These are phyloP conservation scores for cattle (Bos taurus) DNA, from an alignment of 2,113 vertebrate species.

Conservation along the genomic window ARS-UCD2.0 NC_037339.1:86472001-86472500, in stretches of 20 bases:
- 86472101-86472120: fast-evolving
- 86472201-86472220: background rate
- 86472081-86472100: background rate
- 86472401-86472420: fast-evolving
- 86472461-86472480: background rate
- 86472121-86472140: fast-evolving
- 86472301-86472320: fast-evolving
- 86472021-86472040: background rate
- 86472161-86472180: too few relatives aligned
- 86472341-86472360: fast-evolving
- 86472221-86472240: background rate
- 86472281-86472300: background rate
- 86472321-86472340: background rate
- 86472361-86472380: background rate
- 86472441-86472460: fast-evolving
- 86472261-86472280: background rate
- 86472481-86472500: background rate
- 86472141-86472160: fast-evolving
- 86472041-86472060: background rate
- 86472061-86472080: background rate
- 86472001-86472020: background rate
- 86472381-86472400: background rate
- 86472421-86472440: background rate
- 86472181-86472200: background rate
- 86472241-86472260: background rate